phyloP scores from a whole-genome alignment of 2,113 vertebrate genomes.

The Tachysurus fulvidraco region DNA sequence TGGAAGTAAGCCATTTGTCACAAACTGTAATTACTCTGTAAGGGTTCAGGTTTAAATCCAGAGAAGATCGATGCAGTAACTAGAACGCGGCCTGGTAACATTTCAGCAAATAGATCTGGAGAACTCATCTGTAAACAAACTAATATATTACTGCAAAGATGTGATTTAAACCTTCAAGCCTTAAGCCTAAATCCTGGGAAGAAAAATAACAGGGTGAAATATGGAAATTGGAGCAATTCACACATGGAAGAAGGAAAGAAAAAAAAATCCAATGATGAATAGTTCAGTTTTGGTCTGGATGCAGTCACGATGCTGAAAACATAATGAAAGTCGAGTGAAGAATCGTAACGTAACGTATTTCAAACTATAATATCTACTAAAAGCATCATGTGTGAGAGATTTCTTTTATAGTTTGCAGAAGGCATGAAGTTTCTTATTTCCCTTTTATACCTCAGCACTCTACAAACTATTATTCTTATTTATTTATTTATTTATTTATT shows the following conservation, averaged over 20 bases:
- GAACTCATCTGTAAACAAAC: not conserved
- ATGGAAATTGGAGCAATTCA: not conserved
- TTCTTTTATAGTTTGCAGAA: not conserved
- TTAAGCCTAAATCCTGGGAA: not conserved
- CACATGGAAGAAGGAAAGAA: not conserved
- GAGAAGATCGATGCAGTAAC: not conserved
- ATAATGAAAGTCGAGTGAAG: not conserved
- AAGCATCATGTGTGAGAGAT: not conserved
- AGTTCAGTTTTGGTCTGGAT: no score
- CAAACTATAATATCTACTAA: not conserved
- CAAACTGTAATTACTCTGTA: not conserved
- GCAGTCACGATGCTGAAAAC: constrained; percentile 2
- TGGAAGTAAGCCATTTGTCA: not conserved
- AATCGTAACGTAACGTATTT: not conserved
- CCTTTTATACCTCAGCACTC: not conserved
- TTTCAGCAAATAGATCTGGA: not conserved
- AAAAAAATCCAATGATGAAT: not conserved
- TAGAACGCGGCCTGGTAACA: not conserved
- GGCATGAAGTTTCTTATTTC: not conserved
- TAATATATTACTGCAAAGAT: not conserved
- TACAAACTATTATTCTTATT: no score
- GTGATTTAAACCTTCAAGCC: not conserved
- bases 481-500: no score
- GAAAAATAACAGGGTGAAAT: not conserved
- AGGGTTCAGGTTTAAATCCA: not conserved